Conservation (phyloP, 2,113 vertebrate genomes). For the Carollia perspicillata region DNA sequence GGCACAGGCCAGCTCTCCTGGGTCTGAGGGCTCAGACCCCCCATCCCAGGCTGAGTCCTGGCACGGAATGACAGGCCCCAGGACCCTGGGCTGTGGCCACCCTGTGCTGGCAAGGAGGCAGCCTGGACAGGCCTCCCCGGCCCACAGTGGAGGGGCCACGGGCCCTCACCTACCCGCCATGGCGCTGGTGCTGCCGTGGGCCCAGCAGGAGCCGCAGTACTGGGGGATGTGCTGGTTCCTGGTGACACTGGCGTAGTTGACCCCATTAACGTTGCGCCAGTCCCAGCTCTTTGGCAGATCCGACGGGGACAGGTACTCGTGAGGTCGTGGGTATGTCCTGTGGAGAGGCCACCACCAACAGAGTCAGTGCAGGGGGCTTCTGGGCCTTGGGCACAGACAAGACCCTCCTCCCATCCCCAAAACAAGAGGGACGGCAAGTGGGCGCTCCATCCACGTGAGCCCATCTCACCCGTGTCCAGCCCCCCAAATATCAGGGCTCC, state of each 20-base stretch:
- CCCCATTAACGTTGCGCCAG: constrained; percentile 90
- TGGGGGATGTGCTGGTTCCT: constrained; percentile 98
- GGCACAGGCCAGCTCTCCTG: background rate
- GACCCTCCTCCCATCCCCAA: background rate
- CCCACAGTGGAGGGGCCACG: background rate
- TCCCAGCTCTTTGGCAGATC: constrained; percentile 91
- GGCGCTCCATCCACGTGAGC: background rate
- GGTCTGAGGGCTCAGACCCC: background rate
- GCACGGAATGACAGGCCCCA: background rate
- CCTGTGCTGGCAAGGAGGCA: no score
- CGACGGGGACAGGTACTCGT: constrained; percentile 85
- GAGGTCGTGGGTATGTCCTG: constrained; percentile 86
- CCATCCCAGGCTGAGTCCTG: background rate
- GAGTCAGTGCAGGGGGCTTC: accelerated
- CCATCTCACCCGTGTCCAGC: background rate
- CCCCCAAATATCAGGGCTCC: background rate
- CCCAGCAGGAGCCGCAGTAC: constrained; percentile 99
- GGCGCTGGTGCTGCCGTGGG: constrained; percentile 95
- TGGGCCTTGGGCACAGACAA: background rate
- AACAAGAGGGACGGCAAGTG: background rate
- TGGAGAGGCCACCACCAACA: accelerated
- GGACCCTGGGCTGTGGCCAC: background rate
- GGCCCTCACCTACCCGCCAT: constrained; percentile 86
- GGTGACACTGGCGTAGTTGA: constrained; percentile 92
- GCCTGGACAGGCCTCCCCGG: background rate